These are phyloP conservation scores for Euplexia lucipara DNA, from an alignment of 2,888 invertebrate species.

Conservation along the genomic window DNA sequence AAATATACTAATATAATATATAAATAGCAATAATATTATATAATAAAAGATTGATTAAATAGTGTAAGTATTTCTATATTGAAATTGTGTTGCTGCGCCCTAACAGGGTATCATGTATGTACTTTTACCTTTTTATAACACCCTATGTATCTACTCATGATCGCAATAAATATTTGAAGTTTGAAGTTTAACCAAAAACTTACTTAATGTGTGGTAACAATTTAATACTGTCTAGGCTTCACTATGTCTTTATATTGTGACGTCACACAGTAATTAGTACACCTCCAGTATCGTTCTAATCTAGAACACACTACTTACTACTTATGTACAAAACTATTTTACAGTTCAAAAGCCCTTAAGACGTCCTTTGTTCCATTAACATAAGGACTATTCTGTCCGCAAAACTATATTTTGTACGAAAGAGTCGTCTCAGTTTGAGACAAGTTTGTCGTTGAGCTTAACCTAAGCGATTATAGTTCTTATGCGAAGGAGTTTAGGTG, in stretches of 20 bases:
- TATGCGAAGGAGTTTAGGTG: not conserved
- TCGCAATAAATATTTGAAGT: no score
- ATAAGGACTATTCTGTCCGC: conserved; percentile 21
- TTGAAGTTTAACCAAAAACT: no score
- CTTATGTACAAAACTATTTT: conserved; percentile 37
- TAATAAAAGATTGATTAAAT: no score
- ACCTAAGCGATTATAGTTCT: conserved; percentile 16
- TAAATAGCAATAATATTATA: no score
- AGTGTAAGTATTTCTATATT: no score
- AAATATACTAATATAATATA: no score
- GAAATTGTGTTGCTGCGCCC: no score
- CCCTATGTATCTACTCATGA: no score
- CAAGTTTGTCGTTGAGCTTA: conserved; percentile 20
- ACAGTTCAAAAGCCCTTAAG: not conserved
- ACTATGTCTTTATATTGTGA: not conserved
- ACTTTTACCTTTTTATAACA: no score
- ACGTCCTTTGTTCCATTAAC: not conserved
- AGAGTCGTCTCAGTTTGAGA: conserved; percentile 35
- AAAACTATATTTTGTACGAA: conserved; percentile 46
- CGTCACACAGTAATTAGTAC: conserved; percentile 51
- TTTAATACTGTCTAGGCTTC: no score
- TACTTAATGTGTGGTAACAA: no score
- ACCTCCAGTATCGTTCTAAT: conserved; percentile 25
- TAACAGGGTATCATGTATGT: no score
- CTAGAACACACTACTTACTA: conserved; percentile 29